phyloP scores from a whole-genome alignment of 2,113 vertebrate species.

The Cygnus atratus region DNA sequence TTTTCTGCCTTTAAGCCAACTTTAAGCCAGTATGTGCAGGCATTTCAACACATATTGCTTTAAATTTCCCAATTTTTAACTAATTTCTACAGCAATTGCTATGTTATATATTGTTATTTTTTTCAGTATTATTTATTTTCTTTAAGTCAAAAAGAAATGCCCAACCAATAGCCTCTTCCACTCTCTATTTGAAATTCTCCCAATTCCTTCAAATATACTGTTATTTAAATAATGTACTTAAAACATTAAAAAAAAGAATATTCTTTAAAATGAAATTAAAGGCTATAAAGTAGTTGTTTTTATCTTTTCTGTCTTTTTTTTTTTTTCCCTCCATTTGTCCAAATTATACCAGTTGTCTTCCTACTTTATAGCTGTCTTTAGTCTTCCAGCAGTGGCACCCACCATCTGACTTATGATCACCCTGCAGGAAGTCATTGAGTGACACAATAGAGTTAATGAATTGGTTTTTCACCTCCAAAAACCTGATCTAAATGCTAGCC shows the following conservation, averaged over 20 bases:
- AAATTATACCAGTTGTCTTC: conserved; percentile 45
- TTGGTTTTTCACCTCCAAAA: conserved; percentile 73
- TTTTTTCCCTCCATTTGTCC: neutral
- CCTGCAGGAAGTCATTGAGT: conserved; percentile 66
- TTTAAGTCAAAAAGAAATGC: neutral
- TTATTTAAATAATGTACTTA: conserved; percentile 50
- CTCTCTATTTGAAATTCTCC: neutral
- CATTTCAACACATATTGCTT: neutral
- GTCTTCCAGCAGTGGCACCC: conserved; percentile 48
- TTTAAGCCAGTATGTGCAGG: neutral
- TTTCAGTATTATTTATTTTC: neutral
- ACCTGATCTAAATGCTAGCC: conserved; percentile 68
- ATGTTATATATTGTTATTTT: neutral
- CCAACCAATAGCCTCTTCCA: neutral
- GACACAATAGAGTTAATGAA: conserved; percentile 72
- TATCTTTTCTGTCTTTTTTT: neutral
- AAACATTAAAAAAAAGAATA: neutral
- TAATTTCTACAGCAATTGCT: neutral
- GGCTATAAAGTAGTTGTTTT: neutral
- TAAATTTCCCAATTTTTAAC: neutral
- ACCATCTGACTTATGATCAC: conserved; percentile 66
- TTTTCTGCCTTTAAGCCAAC: neutral
- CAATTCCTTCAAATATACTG: neutral
- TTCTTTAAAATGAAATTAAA: conserved; percentile 59
- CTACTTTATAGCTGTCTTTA: conserved; percentile 64